phyloP scores from a whole-genome alignment of 2,888 invertebrate species.

The Digitonthophagus gazella region DNA sequence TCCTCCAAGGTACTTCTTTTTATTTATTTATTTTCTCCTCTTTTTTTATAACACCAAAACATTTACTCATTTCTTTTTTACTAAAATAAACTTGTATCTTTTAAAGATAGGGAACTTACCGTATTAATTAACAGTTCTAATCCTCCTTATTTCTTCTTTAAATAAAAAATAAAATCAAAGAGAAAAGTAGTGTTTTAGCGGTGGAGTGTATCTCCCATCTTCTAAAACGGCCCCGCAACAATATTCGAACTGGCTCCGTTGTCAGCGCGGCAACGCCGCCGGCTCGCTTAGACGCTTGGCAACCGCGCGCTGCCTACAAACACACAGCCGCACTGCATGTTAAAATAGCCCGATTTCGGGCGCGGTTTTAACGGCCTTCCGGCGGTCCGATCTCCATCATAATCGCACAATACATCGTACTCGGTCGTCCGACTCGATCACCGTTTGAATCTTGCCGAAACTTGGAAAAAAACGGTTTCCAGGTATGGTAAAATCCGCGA shows the following conservation, averaged over 20 bases:
- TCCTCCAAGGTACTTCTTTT: too few relatives aligned
- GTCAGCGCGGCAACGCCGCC: conserved; percentile 34
- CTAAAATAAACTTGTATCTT: too few relatives aligned
- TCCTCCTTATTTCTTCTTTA: too few relatives aligned
- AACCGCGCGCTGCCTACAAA: conserved; percentile 39
- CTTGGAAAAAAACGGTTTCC: neutral
- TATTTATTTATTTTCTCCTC: too few relatives aligned
- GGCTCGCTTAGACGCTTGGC: conserved; percentile 27
- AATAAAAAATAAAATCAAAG: too few relatives aligned
- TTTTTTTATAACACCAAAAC: too few relatives aligned
- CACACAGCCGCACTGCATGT: conserved; percentile 36
- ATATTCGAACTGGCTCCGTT: neutral
- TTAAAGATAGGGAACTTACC: too few relatives aligned
- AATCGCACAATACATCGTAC: conserved; percentile 27
- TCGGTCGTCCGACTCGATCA: conserved; percentile 16
- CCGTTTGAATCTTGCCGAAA: conserved; percentile 27
- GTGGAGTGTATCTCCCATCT: too few relatives aligned
- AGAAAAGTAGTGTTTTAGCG: too few relatives aligned
- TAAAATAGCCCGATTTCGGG: conserved; percentile 36
- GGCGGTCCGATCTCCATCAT: conserved; percentile 26
- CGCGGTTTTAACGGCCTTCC: conserved; percentile 29
- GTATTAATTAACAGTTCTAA: too few relatives aligned
- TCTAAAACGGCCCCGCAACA: too few relatives aligned
- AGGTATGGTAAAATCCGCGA: conserved; percentile 15
- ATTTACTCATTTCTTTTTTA: too few relatives aligned